These are phyloP conservation scores for Antechinus flavipes DNA, from an alignment of 2,113 vertebrate species.

Conservation along the genomic window DNA sequence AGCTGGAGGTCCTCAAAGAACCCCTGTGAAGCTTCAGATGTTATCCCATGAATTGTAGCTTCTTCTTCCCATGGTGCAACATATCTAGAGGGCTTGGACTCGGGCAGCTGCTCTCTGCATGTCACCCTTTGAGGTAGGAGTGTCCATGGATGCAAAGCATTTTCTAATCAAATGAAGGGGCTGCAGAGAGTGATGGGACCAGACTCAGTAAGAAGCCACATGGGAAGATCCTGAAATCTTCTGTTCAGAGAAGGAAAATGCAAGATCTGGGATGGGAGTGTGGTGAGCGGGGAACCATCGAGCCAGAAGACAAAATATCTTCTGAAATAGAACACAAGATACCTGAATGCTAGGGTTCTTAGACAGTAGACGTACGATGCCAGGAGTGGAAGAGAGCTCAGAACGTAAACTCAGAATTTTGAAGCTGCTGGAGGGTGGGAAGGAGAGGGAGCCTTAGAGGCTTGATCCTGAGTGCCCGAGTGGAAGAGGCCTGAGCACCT, in stretches of 20 bases:
- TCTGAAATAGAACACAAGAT: background rate
- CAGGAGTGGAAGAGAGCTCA: background rate
- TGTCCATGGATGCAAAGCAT: background rate
- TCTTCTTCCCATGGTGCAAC: conserved; percentile 20
- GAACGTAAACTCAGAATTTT: background rate
- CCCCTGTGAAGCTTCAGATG: background rate
- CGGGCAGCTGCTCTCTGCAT: background rate
- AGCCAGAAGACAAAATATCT: no score
- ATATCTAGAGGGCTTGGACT: conserved; percentile 17
- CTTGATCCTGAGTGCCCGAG: background rate
- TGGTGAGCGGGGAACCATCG: no score
- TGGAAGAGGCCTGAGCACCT: background rate
- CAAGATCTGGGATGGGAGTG: background rate
- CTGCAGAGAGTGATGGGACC: background rate
- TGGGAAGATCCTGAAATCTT: background rate
- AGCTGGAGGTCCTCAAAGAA: conserved; percentile 54
- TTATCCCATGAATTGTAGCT: conserved; percentile 27
- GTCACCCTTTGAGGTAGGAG: background rate
- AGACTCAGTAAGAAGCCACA: background rate
- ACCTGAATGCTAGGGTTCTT: background rate
- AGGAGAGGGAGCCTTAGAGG: background rate
- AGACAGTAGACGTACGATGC: background rate
- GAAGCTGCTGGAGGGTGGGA: background rate
- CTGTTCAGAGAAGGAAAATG: background rate
- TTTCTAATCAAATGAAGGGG: background rate